These are phyloP conservation scores for Hassar affinis DNA, from an alignment of 2,113 vertebrate genomes.

Conservation along the genomic window DNA sequence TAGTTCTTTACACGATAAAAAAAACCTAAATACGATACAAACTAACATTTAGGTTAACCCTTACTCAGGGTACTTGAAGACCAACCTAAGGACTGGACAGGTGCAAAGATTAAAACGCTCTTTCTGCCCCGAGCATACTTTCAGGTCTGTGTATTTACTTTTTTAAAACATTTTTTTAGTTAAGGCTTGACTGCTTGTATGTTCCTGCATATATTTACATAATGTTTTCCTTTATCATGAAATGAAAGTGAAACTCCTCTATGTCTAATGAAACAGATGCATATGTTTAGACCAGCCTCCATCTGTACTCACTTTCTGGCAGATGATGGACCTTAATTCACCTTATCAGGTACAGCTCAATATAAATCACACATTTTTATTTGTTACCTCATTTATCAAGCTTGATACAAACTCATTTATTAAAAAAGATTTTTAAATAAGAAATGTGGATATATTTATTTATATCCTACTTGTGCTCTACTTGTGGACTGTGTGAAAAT, in stretches of 20 bases:
- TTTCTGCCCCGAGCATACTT: not conserved
- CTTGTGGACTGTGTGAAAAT: too few relatives aligned
- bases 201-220: not conserved
- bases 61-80: not conserved
- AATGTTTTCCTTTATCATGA: not conserved
- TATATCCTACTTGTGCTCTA: too few relatives aligned
- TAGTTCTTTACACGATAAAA: not conserved
- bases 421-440: too few relatives aligned
- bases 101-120: not conserved
- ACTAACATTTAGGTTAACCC: not conserved
- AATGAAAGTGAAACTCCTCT: conserved; percentile 60
- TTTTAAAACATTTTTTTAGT: not conserved
- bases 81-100: not conserved
- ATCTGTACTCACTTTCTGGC: conserved; percentile 48
- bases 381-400: too few relatives aligned
- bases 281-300: not conserved
- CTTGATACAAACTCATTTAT: too few relatives aligned
- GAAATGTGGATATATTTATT: too few relatives aligned
- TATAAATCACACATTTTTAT: too few relatives aligned
- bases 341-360: conserved; percentile 42
- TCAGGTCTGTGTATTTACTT: not conserved
- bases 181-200: not conserved
- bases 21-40: not conserved
- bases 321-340: conserved; percentile 27
- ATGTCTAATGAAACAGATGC: conserved; percentile 49